Percentiles rank a stretch among this genome's conserved stretches.
phyloP scores from a whole-genome alignment of 2,797 vertebrate species.

The Myotis pilosus region DNA sequence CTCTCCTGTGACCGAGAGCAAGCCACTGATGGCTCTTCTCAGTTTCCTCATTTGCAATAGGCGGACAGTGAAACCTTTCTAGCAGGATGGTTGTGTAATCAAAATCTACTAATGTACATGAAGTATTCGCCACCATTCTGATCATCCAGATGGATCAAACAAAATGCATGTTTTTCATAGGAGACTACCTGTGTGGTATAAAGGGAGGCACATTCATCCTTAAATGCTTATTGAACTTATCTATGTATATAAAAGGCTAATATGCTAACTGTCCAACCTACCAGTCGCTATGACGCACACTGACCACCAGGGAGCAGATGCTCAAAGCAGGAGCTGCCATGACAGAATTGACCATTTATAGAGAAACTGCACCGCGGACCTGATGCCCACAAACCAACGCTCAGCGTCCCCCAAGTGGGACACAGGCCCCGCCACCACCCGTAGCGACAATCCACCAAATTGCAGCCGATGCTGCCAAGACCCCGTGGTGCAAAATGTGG shows the following conservation, averaged over 20 bases:
- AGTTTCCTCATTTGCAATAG: neutral
- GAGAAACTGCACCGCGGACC: no score
- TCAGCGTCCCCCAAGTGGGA: no score
- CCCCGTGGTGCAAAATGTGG: no score
- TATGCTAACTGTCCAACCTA: no score
- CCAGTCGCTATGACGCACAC: no score
- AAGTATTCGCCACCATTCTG: neutral
- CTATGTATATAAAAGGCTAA: neutral
- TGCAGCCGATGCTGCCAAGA: no score
- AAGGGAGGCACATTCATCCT: neutral
- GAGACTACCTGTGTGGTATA: neutral
- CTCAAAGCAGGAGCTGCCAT: no score
- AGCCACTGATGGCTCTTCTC: neutral
- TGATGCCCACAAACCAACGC: no score
- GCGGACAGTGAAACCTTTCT: neutral
- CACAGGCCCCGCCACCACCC: no score
- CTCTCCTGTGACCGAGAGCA: neutral
- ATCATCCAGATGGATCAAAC: neutral
- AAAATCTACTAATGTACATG: neutral
- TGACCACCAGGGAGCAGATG: no score
- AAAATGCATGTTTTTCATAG: constrained; percentile 13
- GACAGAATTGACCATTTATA: no score
- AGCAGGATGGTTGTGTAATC: neutral
- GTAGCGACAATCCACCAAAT: no score
- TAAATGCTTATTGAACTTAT: constrained; percentile 30